Conservation (phyloP, 2,113 vertebrate genomes). For the Falco punctatus region DNA sequence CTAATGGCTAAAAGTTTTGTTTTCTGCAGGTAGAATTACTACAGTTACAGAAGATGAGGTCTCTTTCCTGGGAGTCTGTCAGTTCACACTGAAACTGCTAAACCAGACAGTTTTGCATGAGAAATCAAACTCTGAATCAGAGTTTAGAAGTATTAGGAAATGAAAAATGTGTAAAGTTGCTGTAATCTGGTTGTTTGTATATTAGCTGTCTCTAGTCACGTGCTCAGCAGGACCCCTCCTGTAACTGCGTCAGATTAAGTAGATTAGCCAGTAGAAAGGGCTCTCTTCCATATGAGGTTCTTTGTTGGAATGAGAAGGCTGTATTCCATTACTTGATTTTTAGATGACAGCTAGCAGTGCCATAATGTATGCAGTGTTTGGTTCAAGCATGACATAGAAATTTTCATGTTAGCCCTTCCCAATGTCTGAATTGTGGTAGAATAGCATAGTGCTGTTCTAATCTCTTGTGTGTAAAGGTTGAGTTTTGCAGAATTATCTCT, state of each 20-base stretch:
- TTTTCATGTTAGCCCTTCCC: not conserved
- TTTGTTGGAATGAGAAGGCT: not conserved
- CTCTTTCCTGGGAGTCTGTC: not conserved
- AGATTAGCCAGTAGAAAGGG: not conserved
- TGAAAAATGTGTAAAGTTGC: not conserved
- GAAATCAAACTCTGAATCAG: not conserved
- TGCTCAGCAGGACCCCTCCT: not conserved
- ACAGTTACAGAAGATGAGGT: not conserved
- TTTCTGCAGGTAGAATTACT: not conserved
- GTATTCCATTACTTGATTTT: not conserved
- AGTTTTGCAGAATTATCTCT: not conserved
- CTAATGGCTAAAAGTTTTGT: not conserved
- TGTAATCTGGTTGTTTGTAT: not conserved
- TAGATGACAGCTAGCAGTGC: not conserved
- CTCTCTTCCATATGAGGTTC: not conserved
- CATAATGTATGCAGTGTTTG: not conserved
- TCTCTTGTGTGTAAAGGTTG: not conserved
- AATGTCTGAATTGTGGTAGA: not conserved
- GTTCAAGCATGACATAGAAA: not conserved
- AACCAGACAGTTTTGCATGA: not conserved
- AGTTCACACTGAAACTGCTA: not conserved
- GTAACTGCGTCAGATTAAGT: not conserved
- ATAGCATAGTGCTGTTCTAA: not conserved
- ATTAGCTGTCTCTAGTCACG: rapidly evolving
- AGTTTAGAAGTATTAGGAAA: not conserved